phyloP scores from a whole-genome alignment of 1,140 invertebrate species.

The Lepidotrigona ventralis region DNA sequence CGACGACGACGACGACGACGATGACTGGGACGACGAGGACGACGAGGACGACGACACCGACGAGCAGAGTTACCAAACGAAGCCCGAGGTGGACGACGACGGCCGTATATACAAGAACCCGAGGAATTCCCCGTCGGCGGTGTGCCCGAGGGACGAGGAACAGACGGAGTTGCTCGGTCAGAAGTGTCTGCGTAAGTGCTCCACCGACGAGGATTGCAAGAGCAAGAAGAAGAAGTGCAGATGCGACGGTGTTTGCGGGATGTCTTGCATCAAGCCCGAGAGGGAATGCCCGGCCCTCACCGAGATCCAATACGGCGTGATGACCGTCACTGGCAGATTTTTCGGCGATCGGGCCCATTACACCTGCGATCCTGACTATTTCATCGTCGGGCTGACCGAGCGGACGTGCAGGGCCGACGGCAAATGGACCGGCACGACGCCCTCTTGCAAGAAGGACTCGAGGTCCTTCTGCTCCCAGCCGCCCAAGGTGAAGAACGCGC shows the following conservation, averaged over 20 bases:
- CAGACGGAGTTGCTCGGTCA: slow-evolving; percentile 85
- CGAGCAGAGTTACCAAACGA: slow-evolving; percentile 81
- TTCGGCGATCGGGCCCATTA: slow-evolving; percentile 91
- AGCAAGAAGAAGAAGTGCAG: slow-evolving; percentile 97
- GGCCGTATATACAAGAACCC: slow-evolving; percentile 93
- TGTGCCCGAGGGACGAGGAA: slow-evolving; percentile 90
- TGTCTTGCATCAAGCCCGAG: slow-evolving; percentile 98
- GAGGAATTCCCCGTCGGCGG: slow-evolving; percentile 90
- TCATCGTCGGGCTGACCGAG: slow-evolving; percentile 91
- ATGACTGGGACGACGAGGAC: slow-evolving; percentile 78
- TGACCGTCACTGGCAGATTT: slow-evolving; percentile 86
- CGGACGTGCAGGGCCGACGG: slow-evolving; percentile 95
- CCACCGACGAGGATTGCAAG: slow-evolving; percentile 96
- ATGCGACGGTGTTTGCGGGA: slow-evolving; percentile 97
- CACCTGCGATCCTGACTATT: slow-evolving; percentile 91
- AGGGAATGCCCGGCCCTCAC: slow-evolving; percentile 90
- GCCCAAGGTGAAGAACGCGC: slow-evolving; percentile 92
- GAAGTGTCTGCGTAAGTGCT: slow-evolving; percentile 96
- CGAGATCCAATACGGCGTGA: slow-evolving; percentile 86
- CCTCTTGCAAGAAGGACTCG: slow-evolving; percentile 94
- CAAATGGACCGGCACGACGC: slow-evolving; percentile 93
- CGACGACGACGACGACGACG: slow-evolving; percentile 79
- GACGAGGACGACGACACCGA: slow-evolving; percentile 83
- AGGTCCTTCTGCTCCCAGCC: slow-evolving; percentile 92
- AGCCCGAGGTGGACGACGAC: slow-evolving; percentile 84